phyloP scores from a whole-genome alignment of 2,888 invertebrate genomes.

The Automeris io region DNA sequence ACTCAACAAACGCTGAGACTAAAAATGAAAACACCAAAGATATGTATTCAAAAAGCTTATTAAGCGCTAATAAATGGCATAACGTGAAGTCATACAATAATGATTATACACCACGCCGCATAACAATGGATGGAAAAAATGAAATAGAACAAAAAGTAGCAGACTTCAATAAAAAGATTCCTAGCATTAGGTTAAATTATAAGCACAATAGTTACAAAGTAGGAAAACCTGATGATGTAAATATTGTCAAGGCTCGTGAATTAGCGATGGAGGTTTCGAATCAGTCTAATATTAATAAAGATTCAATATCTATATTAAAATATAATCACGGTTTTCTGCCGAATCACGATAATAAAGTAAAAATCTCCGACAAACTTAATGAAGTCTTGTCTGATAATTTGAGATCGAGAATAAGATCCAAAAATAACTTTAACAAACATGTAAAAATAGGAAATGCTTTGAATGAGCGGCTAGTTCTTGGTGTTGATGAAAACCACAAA shows the following conservation, averaged over 20 bases:
- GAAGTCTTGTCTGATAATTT: conserved; percentile 9
- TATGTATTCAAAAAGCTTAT: conserved; percentile 43
- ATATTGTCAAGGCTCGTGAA: conserved; percentile 34
- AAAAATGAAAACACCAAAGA: conserved; percentile 23
- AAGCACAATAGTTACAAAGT: conserved; percentile 35
- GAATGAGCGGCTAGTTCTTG: conserved; percentile 50
- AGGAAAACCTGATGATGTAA: conserved; percentile 26
- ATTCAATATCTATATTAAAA: conserved; percentile 45
- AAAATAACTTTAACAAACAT: conserved; percentile 43
- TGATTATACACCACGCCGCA: conserved; percentile 46
- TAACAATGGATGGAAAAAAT: conserved; percentile 29
- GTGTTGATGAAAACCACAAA: conserved; percentile 38
- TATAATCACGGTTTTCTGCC: conserved; percentile 55
- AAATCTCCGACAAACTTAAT: conserved; percentile 17
- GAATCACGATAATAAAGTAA: conserved; percentile 22
- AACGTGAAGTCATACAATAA: conserved; percentile 56
- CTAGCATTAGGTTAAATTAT: conserved; percentile 42
- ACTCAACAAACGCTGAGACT: conserved; percentile 19
- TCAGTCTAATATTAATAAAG: conserved; percentile 32
- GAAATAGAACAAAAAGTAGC: conserved; percentile 25
- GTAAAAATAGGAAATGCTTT: conserved; percentile 62
- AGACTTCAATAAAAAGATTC: conserved; percentile 32
- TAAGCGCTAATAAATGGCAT: conserved; percentile 55
- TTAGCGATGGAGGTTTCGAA: conserved; percentile 48
- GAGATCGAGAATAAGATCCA: conserved; percentile 15